Percentiles rank a stretch among this genome's conserved stretches.
These are phyloP conservation scores for Champsocephalus esox DNA, from an alignment of 2,797 vertebrate species.

Conservation along the genomic window DNA sequence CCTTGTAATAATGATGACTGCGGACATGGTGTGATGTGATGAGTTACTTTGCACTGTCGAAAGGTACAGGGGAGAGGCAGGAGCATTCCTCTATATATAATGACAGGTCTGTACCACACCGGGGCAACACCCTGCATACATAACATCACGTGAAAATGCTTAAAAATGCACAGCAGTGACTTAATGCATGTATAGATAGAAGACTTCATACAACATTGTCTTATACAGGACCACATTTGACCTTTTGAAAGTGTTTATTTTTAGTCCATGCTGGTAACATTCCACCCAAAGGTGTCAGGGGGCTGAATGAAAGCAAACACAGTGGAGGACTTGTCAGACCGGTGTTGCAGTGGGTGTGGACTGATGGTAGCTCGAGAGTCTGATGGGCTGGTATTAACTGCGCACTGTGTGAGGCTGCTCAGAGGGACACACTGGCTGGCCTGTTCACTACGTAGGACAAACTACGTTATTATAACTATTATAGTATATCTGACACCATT, in stretches of 20 bases:
- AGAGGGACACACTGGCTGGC: conserved; percentile 12
- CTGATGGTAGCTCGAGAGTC: conserved; percentile 22
- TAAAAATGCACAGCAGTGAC: not conserved
- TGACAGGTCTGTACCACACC: conserved; percentile 16
- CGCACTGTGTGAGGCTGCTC: conserved; percentile 32
- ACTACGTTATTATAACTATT: conserved; percentile 5
- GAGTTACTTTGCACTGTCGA: not conserved
- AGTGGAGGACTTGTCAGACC: conserved; percentile 73
- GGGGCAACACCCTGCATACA: conserved; percentile 44
- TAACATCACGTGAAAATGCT: conserved; percentile 1
- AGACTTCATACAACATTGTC: too few relatives aligned
- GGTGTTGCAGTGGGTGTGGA: conserved; percentile 80
- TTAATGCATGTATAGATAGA: not conserved
- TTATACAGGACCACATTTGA: not conserved
- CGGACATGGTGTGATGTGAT: not conserved
- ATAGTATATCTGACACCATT: not conserved
- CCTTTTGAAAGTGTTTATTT: conserved; percentile 6
- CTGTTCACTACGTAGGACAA: conserved; percentile 3
- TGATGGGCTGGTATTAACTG: conserved; percentile 23
- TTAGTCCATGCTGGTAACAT: conserved; percentile 1
- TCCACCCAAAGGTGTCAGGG: conserved; percentile 39
- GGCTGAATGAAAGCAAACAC: conserved; percentile 21
- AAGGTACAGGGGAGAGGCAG: not conserved
- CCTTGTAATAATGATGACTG: not conserved
- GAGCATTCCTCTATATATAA: not conserved